phyloP scores from a whole-genome alignment of 2,888 invertebrate species.

The Nomada goodeniana region DNA sequence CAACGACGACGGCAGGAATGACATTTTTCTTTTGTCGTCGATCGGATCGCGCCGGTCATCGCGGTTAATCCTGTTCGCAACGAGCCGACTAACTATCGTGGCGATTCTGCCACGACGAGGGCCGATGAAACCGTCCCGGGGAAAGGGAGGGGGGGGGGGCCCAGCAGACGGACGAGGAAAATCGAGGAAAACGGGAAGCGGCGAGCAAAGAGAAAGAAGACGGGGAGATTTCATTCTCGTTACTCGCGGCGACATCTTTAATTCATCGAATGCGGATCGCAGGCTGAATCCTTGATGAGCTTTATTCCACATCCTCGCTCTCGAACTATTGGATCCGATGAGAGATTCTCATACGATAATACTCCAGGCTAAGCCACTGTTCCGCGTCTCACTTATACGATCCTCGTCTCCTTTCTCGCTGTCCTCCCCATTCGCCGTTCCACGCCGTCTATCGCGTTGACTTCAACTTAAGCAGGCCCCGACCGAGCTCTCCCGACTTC shows the following conservation, averaged over 20 bases:
- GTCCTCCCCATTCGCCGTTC: constrained; percentile 28
- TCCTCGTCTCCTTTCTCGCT: constrained; percentile 53
- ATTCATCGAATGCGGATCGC: constrained; percentile 84
- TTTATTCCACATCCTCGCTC: constrained; percentile 83
- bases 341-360: constrained; percentile 82
- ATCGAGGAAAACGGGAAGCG: not conserved
- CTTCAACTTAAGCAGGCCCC: constrained; percentile 72
- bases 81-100: constrained; percentile 67
- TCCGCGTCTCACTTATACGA: constrained; percentile 69
- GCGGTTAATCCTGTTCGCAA: constrained; percentile 76
- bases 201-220: not conserved
- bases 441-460: constrained; percentile 51
- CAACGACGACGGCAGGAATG: too few relatives aligned
- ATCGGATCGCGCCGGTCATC: constrained; percentile 33
- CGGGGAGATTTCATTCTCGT: constrained; percentile 81
- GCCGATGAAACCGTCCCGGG: constrained; percentile 32
- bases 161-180: constrained; percentile 6
- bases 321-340: constrained; percentile 82
- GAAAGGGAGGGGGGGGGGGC: constrained; percentile 2
- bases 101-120: constrained; percentile 28
- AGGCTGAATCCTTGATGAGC: constrained; percentile 83
- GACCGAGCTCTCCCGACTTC: constrained; percentile 75
- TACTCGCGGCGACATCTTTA: constrained; percentile 83
- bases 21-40: constrained; percentile 7
- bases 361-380: constrained; percentile 77